Base-by-base conservation (phyloP, 2,888 invertebrate genomes). In the Lamproptera curius region DNA sequence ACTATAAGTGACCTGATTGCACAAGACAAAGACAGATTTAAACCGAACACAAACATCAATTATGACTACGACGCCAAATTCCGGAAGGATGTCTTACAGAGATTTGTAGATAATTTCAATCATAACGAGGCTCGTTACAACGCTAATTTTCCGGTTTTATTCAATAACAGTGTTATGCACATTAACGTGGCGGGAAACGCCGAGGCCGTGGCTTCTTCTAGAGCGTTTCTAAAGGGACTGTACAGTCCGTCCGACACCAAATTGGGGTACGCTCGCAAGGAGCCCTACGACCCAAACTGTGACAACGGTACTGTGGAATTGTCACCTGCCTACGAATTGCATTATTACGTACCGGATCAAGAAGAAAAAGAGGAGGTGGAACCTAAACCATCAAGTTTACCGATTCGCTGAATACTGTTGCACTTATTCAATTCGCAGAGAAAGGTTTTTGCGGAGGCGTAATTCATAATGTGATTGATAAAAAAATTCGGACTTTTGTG, bases 331-430 rank as follows among this genome's bases (percentile, higher is more conserved):
- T 87, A 85, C 58, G 86, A 86, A 65, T 65, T 87, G 46, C 81
- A 81, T 51, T 87, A 85, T 59, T 87, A 80, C 61, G 72, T 85
- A 15, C 83, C 85, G 0, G 84, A 83, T 1, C 76, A 85, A 56
- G 85, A 85, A 51, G 82, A 85, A 53, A 67, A 60, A 17, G 73
- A 76, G 38, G 61, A 65, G 49, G 54, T 57, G 1, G 71, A 70
- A 28, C 56, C 63, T n/a, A 66, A 58, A 9, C 46, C 64, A 1
- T 46, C 57, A 3, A 6, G 20, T 20, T 20, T 20, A 6, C 20
- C n/a, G n/a, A n/a, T n/a, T n/a, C n/a, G n/a, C n/a, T n/a, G n/a
- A n/a, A n/a, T n/a, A n/a, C n/a, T n/a, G n/a, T n/a, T n/a, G n/a
- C n/a, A n/a, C n/a, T n/a, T n/a, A n/a, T n/a, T n/a, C n/a, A n/a